These are phyloP conservation scores for Raphicerus campestris DNA, from an alignment of 2,113 vertebrate species.

Conservation along the genomic window DNA sequence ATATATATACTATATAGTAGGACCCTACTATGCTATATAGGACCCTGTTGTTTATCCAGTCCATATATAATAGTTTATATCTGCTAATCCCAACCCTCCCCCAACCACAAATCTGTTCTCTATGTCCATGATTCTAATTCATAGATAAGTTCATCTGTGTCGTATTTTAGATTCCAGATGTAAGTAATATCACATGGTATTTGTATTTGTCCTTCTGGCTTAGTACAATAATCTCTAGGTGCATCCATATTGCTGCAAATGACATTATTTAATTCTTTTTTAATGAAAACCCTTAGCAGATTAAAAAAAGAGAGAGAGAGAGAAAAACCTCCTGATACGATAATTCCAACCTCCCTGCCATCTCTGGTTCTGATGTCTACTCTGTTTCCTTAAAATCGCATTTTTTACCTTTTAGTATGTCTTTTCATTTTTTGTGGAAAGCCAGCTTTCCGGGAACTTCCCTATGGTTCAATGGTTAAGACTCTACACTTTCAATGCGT, in stretches of 20 bases:
- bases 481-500: neutral
- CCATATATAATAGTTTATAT: neutral
- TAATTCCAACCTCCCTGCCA: neutral
- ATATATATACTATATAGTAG: neutral
- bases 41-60: neutral
- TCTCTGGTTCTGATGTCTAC: neutral
- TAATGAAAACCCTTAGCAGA: neutral
- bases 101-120: neutral
- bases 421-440: neutral
- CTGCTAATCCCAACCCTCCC: neutral
- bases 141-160: neutral
- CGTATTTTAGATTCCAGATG: neutral
- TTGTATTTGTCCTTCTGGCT: neutral
- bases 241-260: neutral
- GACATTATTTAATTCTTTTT: neutral
- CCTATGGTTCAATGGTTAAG: neutral
- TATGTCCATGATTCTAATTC: neutral
- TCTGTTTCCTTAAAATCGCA: neutral
- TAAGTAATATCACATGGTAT: neutral
- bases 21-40: neutral
- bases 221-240: neutral
- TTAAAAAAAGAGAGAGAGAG: neutral
- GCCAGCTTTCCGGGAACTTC: neutral
- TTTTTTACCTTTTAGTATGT: neutral
- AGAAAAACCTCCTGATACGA: neutral